Base-by-base conservation (phyloP, 1,140 invertebrate genomes). In the Condylostylus longicornis region DNA sequence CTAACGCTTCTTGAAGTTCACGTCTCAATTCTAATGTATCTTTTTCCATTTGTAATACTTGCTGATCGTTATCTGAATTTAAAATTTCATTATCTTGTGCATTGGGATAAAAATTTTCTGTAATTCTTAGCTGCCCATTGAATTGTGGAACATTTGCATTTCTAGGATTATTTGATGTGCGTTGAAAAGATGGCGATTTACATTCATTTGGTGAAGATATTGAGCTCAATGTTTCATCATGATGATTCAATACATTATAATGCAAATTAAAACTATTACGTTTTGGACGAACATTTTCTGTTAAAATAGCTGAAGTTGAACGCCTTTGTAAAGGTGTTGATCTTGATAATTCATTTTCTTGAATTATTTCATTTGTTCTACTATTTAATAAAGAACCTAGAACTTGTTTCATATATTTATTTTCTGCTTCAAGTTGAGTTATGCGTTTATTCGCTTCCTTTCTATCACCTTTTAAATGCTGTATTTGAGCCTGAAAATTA, bases 1-100 rank as follows among this genome's bases (percentile, higher is more conserved):
- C 60, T 32, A 60, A 46, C 18, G 65, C 62, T 43, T 68, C 66
- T 40, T 64, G 62, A 8, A 67, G 46, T 47, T 68, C 66, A 20
- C 63, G 44, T 39, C 64, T 49, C 7, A 69, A 45, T 37, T 64
- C 58, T 13, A 62, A 39, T 30, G 54, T 53, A 45, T 59, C 52
- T 40, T 52, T 51, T n/a, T n/a, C n/a, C n/a, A n/a, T n/a, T n/a
- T n/a, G n/a, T n/a, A n/a, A n/a, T n/a, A n/a, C n/a, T n/a, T n/a
- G n/a, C n/a, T n/a, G n/a, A n/a, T n/a, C n/a, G n/a, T n/a, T n/a
- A n/a, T n/a, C n/a, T n/a, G n/a, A n/a, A n/a, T n/a, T n/a, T n/a
- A n/a, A n/a, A n/a, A n/a, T n/a, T n/a, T n/a, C n/a, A n/a, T n/a
- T n/a, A n/a, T n/a, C n/a, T n/a, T n/a, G n/a, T n/a, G n/a, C n/a